Percentiles rank a stretch among this genome's conserved stretches.
These are phyloP conservation scores for Choloepus didactylus DNA, from an alignment of 2,797 vertebrate species.

Conservation along the genomic window DNA sequence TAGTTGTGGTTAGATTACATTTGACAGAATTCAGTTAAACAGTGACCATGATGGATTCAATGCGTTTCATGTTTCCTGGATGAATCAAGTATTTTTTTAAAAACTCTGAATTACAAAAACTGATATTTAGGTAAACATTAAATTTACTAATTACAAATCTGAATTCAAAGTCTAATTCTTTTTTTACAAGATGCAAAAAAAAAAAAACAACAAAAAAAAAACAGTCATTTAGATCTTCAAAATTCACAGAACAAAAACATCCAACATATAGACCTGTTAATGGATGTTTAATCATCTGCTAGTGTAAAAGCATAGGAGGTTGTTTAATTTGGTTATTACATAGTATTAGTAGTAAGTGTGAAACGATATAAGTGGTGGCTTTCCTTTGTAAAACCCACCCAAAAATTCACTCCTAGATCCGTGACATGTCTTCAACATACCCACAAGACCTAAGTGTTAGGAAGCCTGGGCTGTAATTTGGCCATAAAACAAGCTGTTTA, in stretches of 20 bases:
- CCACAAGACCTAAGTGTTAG: no score
- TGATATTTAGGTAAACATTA: not conserved
- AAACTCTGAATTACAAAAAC: not conserved
- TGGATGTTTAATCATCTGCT: not conserved
- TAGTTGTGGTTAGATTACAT: not conserved
- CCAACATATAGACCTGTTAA: not conserved
- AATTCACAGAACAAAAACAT: not conserved
- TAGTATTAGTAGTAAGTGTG: fast-evolving
- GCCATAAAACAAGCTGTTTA: not conserved
- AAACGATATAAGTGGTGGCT: fast-evolving
- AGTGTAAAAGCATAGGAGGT: fast-evolving
- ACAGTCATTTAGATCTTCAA: not conserved
- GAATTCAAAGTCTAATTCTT: not conserved
- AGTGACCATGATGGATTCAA: not conserved
- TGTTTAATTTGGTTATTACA: not conserved
- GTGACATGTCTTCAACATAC: not conserved
- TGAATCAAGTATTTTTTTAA: not conserved
- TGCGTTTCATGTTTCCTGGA: not conserved
- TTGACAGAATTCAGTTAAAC: no score
- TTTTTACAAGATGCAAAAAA: not conserved
- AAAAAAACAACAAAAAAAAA: not conserved
- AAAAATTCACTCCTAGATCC: fast-evolving
- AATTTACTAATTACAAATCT: not conserved
- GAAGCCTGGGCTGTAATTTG: fast-evolving
- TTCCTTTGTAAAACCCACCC: not conserved